Conservation (phyloP, 2,797 vertebrate genomes). For the Pseudochromis fuscus region DNA sequence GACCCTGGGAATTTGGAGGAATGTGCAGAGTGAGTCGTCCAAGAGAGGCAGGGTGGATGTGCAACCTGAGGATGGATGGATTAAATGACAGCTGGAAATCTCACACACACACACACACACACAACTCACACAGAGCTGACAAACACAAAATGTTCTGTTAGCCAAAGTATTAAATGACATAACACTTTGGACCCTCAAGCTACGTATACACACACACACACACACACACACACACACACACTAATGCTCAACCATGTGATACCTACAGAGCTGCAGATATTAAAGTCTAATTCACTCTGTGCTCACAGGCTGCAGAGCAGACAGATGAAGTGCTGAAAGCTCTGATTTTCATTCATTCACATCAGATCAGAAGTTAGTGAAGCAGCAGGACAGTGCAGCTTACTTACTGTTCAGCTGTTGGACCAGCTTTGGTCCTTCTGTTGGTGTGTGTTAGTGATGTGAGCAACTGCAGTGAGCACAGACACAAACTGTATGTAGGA, state of each 20-base stretch:
- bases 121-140: not conserved
- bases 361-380: constrained; percentile 42
- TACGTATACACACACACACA: constrained; percentile 17
- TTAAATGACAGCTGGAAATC: constrained; percentile 64
- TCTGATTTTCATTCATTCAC: constrained; percentile 45
- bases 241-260: constrained; percentile 27
- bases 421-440: constrained; percentile 27
- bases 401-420: constrained; percentile 47
- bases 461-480: too few species aligned
- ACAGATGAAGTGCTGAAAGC: constrained; percentile 45
- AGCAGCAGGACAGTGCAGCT: constrained; percentile 18
- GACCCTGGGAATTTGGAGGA: constrained; percentile 79
- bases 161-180: constrained; percentile 38
- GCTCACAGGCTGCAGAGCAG: constrained; percentile 49
- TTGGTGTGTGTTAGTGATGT: too few species aligned
- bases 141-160: constrained; percentile 19
- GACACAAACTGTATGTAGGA: too few species aligned
- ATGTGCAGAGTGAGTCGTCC: constrained; percentile 66
- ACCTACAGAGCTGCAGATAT: constrained; percentile 27
- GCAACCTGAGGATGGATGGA: constrained; percentile 66
- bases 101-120: constrained; percentile 24
- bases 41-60: constrained; percentile 47
- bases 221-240: too few species aligned
- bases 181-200: constrained; percentile 13
- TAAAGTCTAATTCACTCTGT: constrained; percentile 58